Evolutionary conservation across 2,888 invertebrate species (phyloP).

Genomic region (Cryptops parisi): DNA sequence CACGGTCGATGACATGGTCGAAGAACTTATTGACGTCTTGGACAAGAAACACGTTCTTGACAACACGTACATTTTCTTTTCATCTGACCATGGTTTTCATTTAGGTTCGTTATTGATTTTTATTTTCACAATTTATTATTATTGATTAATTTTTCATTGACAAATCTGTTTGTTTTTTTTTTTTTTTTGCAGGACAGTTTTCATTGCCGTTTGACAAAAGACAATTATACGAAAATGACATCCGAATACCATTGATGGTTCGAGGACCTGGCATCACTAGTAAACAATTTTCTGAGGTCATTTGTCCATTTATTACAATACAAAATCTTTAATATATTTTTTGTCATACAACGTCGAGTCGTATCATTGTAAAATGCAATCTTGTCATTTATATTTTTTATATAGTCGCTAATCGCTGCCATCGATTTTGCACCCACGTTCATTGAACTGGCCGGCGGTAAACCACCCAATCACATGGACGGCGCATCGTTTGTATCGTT

Average conservation of each 20-base stretch:
- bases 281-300: slow-evolving; percentile 25
- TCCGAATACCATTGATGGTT: slow-evolving; percentile 65
- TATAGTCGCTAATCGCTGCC: slow-evolving; percentile 46
- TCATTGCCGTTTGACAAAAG: slow-evolving; percentile 76
- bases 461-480: slow-evolving; percentile 43
- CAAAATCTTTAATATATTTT: not conserved
- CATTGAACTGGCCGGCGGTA: slow-evolving; percentile 47
- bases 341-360: no score
- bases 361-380: not conserved
- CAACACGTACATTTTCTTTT: slow-evolving; percentile 65
- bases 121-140: not conserved
- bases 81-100: slow-evolving; percentile 86
- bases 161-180: not conserved
- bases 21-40: slow-evolving; percentile 44
- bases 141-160: no score
- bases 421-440: slow-evolving; percentile 79
- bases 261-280: slow-evolving; percentile 51
- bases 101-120: slow-evolving; percentile 43
- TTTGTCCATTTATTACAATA: not conserved
- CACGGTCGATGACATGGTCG: slow-evolving; percentile 74
- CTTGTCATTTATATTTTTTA: slow-evolving; percentile 33
- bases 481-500: slow-evolving; percentile 41
- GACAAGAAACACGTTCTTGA: slow-evolving; percentile 41
- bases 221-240: slow-evolving; percentile 80
- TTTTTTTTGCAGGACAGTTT: slow-evolving; percentile 54